A percentile compares a stretch with the other conserved stretches of the same genome.
These are phyloP conservation scores for Cathartes aura DNA, from an alignment of 2,113 vertebrate species.

Conservation along the genomic window DNA sequence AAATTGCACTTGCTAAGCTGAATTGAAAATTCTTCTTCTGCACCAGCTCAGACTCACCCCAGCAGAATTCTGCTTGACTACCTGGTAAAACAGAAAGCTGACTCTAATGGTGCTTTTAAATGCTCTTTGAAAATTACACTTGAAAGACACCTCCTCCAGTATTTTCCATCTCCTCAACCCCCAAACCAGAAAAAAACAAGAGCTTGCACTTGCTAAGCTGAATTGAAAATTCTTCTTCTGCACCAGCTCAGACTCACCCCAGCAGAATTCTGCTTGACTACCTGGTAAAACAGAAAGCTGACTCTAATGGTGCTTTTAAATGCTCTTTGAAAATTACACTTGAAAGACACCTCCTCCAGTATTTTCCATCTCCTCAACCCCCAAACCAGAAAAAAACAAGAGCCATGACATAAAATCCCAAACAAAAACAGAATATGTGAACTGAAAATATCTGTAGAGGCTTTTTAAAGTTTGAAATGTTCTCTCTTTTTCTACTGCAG, in stretches of 20 bases:
- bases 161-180: not conserved
- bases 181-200: not conserved
- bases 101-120: constrained; percentile 3
- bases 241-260: not conserved
- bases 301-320: constrained; percentile 3
- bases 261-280: constrained; percentile 5
- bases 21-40: not conserved
- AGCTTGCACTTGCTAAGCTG: not conserved
- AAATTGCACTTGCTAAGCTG: not conserved
- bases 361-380: not conserved
- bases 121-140: not conserved
- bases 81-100: constrained; percentile 8
- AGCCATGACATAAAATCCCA: not conserved
- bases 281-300: constrained; percentile 8
- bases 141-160: not conserved
- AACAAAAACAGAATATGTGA: not conserved
- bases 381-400: not conserved
- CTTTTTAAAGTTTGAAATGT: not conserved
- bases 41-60: not conserved
- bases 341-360: not conserved
- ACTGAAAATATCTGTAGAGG: not conserved
- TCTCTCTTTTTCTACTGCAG: not conserved
- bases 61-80: constrained; percentile 5
- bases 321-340: not conserved
- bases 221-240: not conserved